A percentile compares a stretch with the other conserved stretches of the same genome.
Conservation (phyloP, 2,797 vertebrate species). For the Tauraco hartlaubi region DNA sequence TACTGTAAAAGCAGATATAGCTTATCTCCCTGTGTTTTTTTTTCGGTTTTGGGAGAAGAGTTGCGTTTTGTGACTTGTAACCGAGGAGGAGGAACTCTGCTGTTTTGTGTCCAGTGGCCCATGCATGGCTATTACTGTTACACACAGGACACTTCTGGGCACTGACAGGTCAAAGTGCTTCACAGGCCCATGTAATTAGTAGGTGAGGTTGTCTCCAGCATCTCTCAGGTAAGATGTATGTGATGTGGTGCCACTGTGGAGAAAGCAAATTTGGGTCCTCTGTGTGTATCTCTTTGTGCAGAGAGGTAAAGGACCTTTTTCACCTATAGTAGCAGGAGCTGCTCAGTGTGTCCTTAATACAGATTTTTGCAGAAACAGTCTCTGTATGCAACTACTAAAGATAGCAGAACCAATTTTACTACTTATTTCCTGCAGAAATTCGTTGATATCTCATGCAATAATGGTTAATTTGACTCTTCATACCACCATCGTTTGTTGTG, state of each 20-base stretch:
- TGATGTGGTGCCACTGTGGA: accelerated
- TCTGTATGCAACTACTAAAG: background rate
- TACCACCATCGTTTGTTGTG: background rate
- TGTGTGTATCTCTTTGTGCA: background rate
- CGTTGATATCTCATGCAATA: background rate
- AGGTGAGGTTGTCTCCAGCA: background rate
- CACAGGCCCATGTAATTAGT: accelerated
- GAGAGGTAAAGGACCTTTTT: background rate
- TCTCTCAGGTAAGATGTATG: too few relatives aligned
- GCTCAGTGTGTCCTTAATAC: background rate
- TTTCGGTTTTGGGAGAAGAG: background rate
- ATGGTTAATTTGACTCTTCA: background rate
- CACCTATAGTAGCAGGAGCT: background rate
- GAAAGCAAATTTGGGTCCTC: background rate
- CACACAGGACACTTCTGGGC: background rate
- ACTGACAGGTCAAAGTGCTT: background rate
- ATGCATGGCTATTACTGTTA: accelerated
- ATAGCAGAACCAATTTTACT: background rate
- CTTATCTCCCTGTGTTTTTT: background rate
- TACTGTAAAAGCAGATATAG: background rate
- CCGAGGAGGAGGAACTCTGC: background rate
- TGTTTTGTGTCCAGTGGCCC: background rate
- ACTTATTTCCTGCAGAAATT: background rate
- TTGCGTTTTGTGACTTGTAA: background rate
- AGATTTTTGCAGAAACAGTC: background rate